These are phyloP conservation scores for Triplophysa yarkandensis DNA, from an alignment of 2,797 vertebrate species.

Conservation along the genomic window DNA sequence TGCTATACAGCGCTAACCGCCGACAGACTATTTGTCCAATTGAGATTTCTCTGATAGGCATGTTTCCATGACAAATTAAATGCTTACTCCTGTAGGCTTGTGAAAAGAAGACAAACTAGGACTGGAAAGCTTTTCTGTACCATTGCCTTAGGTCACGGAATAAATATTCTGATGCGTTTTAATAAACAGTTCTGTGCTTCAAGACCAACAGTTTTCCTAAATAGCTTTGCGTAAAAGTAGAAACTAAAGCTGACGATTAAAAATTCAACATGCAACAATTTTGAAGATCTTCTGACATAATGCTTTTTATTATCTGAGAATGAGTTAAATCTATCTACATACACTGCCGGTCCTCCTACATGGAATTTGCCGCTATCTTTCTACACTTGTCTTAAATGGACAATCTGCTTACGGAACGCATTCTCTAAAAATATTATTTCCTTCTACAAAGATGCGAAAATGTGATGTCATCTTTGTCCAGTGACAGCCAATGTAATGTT, in stretches of 20 bases:
- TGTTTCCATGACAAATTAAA: slow-evolving; percentile 53
- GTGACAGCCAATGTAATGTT: no score
- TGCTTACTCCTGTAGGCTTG: slow-evolving; percentile 48
- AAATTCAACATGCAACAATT: no score
- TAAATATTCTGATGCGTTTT: slow-evolving; percentile 67
- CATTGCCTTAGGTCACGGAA: slow-evolving; percentile 30
- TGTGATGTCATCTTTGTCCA: no score
- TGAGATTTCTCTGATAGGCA: slow-evolving; percentile 58
- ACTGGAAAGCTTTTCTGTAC: slow-evolving; percentile 43
- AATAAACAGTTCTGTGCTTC: slow-evolving; percentile 58
- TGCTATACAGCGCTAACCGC: slow-evolving; percentile 53
- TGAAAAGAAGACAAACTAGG: slow-evolving; percentile 17
- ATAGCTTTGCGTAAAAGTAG: slow-evolving; percentile 61
- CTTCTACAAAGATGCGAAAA: no score
- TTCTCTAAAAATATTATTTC: no score
- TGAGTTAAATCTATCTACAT: no score
- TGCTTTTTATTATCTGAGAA: no score
- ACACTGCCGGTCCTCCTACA: no score
- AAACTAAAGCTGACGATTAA: slow-evolving; percentile 16
- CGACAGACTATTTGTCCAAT: slow-evolving; percentile 68
- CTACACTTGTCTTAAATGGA: no score
- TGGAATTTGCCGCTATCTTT: no score
- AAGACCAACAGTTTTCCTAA: slow-evolving; percentile 60
- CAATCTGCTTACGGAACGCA: no score
- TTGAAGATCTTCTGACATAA: no score